Percentiles rank a stretch among this genome's conserved stretches.
Conservation (phyloP, 2,113 vertebrate genomes). For the Dromiciops gliroides region DNA sequence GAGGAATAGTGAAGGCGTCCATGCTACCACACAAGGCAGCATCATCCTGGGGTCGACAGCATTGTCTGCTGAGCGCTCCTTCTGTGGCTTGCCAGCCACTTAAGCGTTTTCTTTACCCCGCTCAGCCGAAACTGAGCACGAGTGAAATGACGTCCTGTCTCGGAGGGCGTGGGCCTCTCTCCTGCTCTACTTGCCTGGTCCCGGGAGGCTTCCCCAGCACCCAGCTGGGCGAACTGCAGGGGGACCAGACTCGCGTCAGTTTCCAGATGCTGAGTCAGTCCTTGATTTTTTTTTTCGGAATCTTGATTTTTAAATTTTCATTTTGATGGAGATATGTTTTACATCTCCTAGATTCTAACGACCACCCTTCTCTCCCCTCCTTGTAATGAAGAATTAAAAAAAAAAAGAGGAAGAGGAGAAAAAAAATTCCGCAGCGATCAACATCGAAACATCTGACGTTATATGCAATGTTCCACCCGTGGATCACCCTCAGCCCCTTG, state of each 20-base stretch:
- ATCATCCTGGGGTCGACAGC: not conserved
- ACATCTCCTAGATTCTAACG: not conserved
- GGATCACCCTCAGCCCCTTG: too few species aligned
- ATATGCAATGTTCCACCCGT: not conserved
- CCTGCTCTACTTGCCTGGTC: not conserved
- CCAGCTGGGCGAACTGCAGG: accelerated
- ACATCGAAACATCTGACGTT: not conserved
- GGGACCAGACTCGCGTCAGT: not conserved
- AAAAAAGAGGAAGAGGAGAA: not conserved
- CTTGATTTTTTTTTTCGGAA: too few species aligned
- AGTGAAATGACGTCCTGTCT: not conserved
- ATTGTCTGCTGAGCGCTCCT: not conserved
- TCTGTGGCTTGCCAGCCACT: not conserved
- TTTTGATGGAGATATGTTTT: not conserved
- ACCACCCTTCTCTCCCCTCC: not conserved
- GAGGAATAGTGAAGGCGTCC: not conserved
- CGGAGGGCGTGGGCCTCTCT: not conserved
- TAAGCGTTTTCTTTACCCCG: not conserved
- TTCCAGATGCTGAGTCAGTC: not conserved
- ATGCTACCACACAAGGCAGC: not conserved
- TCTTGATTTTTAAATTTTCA: not conserved
- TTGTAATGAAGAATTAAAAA: not conserved
- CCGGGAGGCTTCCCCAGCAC: not conserved
- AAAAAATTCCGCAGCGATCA: not conserved
- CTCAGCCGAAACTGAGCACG: not conserved